Conservation (phyloP, 2,888 invertebrate species). For the Philhelius pedissequus region DNA sequence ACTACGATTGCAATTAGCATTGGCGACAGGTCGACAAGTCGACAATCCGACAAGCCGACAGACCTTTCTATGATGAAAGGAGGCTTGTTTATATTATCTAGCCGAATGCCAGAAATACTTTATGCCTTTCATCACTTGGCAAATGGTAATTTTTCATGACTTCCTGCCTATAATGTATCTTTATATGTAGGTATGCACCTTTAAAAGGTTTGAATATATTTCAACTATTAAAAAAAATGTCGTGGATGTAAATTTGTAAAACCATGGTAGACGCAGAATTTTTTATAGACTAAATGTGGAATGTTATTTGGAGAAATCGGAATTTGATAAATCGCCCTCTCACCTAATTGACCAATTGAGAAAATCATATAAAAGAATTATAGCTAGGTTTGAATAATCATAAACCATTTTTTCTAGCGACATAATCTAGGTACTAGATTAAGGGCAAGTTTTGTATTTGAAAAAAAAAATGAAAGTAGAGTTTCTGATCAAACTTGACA, state of each 20-base stretch:
- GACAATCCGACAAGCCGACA: too few species aligned
- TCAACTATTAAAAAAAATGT: background rate
- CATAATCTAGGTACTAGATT: too few species aligned
- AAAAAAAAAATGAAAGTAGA: too few species aligned
- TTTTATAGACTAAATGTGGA: background rate
- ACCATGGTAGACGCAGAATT: background rate
- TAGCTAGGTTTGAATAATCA: too few species aligned
- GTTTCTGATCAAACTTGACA: too few species aligned
- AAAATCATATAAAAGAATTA: background rate
- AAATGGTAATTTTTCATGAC: background rate
- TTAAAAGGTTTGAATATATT: background rate
- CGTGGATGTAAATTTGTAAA: background rate
- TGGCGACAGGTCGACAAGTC: conserved; percentile 41
- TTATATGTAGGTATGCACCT: background rate
- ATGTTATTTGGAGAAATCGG: background rate
- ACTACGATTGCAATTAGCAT: conserved; percentile 40
- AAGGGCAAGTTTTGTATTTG: too few species aligned
- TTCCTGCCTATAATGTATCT: too few species aligned
- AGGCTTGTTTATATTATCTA: too few species aligned
- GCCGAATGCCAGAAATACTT: too few species aligned
- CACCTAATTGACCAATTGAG: conserved; percentile 5
- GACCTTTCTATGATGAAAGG: too few species aligned
- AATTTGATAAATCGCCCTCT: background rate
- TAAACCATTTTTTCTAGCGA: too few species aligned
- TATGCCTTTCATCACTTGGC: background rate